A percentile compares a stretch with the other conserved stretches of the same genome.
phyloP scores from a whole-genome alignment of 2,888 invertebrate genomes.

The Drosophila merina region DNA sequence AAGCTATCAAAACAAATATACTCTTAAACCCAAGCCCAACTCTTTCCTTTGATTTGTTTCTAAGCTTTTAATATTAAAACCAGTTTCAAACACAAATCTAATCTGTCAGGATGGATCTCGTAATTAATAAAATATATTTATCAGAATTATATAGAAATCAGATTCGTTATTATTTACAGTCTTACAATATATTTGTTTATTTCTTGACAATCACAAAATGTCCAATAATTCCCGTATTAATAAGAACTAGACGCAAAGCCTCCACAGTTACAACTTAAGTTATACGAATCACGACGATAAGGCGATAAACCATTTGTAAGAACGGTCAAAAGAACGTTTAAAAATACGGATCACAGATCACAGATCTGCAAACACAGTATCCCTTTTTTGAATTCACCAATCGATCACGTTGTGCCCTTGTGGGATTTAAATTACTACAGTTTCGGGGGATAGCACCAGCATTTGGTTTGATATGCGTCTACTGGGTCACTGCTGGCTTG shows the following conservation, averaged over 20 bases:
- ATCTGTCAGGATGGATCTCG: neutral
- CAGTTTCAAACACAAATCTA: neutral
- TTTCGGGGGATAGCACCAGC: conserved; percentile 29
- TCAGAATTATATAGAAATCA: neutral
- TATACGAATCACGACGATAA: conserved; percentile 70
- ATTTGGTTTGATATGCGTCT: conserved; percentile 17
- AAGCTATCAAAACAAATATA: neutral
- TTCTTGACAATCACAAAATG: conserved; percentile 58
- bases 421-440: conserved; percentile 21
- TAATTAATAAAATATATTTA: neutral
- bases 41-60: no score
- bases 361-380: conserved; percentile 26
- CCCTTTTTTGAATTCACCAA: conserved; percentile 9
- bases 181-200: conserved; percentile 45
- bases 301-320: conserved; percentile 57
- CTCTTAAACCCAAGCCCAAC: no score
- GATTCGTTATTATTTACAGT: conserved; percentile 31
- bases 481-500: conserved; percentile 18
- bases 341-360: conserved; percentile 20
- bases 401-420: conserved; percentile 30
- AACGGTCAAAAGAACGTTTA: conserved; percentile 42
- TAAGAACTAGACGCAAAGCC: conserved; percentile 57
- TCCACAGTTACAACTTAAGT: conserved; percentile 65
- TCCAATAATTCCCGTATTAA: conserved; percentile 54
- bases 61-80: neutral